Percentiles rank a stretch among this genome's conserved stretches.
Conservation (phyloP, 2,888 invertebrate genomes). For the Calephelis perditalis region DNA sequence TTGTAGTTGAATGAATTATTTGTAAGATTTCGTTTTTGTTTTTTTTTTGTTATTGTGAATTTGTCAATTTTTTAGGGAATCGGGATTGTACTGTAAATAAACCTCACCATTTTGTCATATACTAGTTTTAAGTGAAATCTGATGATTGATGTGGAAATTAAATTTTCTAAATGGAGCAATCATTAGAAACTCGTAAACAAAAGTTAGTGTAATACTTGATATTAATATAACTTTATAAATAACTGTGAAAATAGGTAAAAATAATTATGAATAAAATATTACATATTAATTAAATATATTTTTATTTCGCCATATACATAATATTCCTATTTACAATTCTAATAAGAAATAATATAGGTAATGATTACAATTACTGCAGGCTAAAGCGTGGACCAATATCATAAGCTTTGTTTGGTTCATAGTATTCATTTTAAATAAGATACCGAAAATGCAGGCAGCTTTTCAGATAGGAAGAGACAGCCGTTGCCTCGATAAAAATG, state of each 20-base stretch:
- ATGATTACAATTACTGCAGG: no score
- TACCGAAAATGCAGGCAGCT: no score
- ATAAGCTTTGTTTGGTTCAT: no score
- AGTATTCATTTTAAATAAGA: no score
- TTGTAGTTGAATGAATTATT: conserved; percentile 72
- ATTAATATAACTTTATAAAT: conserved; percentile 80
- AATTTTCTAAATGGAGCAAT: conserved; percentile 77
- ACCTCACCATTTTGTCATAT: conserved; percentile 74
- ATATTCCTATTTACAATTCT: background rate
- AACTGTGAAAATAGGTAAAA: conserved; percentile 79
- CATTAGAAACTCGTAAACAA: conserved; percentile 75
- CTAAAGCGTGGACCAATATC: no score
- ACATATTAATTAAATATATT: conserved; percentile 70
- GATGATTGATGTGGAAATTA: conserved; percentile 75
- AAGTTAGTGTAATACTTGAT: conserved; percentile 76
- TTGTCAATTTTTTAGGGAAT: conserved; percentile 85
- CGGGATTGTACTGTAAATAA: conserved; percentile 82
- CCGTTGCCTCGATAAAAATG: no score
- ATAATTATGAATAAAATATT: conserved; percentile 79
- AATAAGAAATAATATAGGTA: no score
- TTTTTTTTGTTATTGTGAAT: conserved; percentile 81
- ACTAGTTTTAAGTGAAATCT: conserved; percentile 65
- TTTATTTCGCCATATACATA: conserved; percentile 20
- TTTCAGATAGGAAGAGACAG: no score
- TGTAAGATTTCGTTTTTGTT: conserved; percentile 68